Evolutionary conservation across 2,797 vertebrate genomes (phyloP).

Genomic region (Pachyuromys duprasi): DNA sequence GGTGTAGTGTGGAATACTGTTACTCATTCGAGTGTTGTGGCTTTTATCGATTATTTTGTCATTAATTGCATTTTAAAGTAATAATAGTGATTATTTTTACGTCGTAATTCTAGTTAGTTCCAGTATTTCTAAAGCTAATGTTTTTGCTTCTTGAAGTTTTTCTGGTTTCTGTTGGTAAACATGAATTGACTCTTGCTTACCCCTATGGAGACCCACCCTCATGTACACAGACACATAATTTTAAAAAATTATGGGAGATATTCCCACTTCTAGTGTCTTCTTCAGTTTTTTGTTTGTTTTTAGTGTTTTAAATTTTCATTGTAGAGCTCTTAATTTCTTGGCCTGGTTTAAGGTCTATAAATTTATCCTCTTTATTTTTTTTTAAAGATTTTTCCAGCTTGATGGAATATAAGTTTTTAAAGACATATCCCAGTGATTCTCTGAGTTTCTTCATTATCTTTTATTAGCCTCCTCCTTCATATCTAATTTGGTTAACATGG

Average conservation of each 20-base stretch:
- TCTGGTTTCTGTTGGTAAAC: neutral
- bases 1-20: neutral
- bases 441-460: neutral
- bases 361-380: neutral
- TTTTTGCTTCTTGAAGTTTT: neutral
- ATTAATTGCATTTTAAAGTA: neutral
- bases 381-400: neutral
- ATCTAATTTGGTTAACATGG: neutral
- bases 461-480: neutral
- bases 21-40: neutral
- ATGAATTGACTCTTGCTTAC: neutral
- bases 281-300: neutral
- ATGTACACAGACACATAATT: neutral
- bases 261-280: neutral
- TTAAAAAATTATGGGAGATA: neutral
- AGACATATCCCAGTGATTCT: neutral
- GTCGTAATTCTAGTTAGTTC: neutral
- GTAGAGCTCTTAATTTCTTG: neutral
- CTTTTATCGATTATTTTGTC: neutral
- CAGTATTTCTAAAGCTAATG: neutral
- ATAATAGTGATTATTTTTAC: neutral
- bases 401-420: neutral
- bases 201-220: too few relatives aligned
- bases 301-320: neutral
- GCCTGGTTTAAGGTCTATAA: neutral